Conservation (phyloP, 23 tunicate species). For the Clavelina lepadiformis region DNA sequence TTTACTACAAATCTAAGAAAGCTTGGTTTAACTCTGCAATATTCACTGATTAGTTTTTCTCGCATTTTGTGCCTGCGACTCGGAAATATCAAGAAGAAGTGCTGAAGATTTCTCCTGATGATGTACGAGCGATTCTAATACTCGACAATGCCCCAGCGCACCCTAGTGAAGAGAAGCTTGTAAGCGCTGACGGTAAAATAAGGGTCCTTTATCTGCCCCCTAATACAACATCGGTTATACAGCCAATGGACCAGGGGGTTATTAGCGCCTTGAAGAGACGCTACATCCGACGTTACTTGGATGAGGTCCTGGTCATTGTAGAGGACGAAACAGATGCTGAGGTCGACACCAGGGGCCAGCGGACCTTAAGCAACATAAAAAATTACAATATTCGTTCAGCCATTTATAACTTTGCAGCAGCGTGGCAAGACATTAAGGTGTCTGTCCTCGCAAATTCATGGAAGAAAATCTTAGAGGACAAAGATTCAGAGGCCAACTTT, state of each 20-base stretch:
- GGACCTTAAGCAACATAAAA: background rate
- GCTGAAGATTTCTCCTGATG: slow-evolving; percentile 9
- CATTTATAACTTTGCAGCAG: slow-evolving; percentile 11
- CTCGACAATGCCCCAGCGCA: slow-evolving; percentile 18
- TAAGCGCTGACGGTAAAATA: slow-evolving; percentile 6
- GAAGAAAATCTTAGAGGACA: too few species aligned
- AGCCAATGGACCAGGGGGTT: too few species aligned
- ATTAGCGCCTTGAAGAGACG: slow-evolving; percentile 13
- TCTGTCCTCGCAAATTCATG: background rate
- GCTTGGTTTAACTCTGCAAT: slow-evolving; percentile 11
- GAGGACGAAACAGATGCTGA: too few species aligned
- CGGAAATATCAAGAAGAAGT: slow-evolving; percentile 21
- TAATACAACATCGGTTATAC: too few species aligned
- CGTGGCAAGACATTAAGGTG: slow-evolving; percentile 6
- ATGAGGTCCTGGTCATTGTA: slow-evolving; percentile 1
- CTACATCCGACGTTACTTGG: slow-evolving; percentile 6
- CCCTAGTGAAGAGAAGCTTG: slow-evolving; percentile 14
- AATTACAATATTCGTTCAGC: slow-evolving; percentile 11
- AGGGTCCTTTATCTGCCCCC: too few species aligned
- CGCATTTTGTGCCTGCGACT: slow-evolving; percentile 15
- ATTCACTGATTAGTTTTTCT: slow-evolving; percentile 14
- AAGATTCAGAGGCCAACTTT: too few species aligned
- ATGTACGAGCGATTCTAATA: slow-evolving; percentile 12
- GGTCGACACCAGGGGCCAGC: background rate
- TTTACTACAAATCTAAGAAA: slow-evolving; percentile 14